These are phyloP conservation scores for rat (Rattus norvegicus) DNA, from an alignment of 2,113 vertebrate genomes.

Conservation along the genomic window DNA sequence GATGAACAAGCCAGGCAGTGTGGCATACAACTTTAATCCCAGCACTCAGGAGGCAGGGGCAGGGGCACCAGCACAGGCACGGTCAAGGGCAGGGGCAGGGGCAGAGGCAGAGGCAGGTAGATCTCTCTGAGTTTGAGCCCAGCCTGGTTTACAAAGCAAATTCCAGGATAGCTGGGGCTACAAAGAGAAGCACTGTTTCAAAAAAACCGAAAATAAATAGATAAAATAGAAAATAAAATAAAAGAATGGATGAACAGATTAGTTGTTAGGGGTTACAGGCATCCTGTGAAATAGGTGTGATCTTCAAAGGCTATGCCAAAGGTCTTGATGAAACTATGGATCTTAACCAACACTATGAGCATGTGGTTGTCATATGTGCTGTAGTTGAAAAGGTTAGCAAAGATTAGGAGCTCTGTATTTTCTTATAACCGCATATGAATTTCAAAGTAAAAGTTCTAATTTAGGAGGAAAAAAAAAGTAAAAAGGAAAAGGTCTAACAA, in stretches of 20 bases:
- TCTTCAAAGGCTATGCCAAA: neutral
- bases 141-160: neutral
- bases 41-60: neutral
- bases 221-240: neutral
- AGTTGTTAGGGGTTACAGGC: neutral
- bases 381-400: neutral
- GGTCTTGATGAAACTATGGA: neutral
- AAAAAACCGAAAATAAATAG: neutral
- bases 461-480: neutral
- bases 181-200: neutral
- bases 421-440: conserved; percentile 2
- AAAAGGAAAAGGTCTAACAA: neutral
- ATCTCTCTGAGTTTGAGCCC: neutral
- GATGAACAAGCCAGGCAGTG: neutral
- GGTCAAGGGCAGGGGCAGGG: no score
- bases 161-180: neutral
- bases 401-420: neutral
- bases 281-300: neutral
- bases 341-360: neutral
- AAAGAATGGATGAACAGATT: neutral
- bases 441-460: conserved; percentile 41
- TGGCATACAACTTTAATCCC: neutral
- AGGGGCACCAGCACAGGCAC: no score
- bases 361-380: neutral
- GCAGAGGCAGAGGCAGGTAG: neutral